Conservation (phyloP, 2,113 vertebrate genomes). For the Meleagris gallopavo region DNA sequence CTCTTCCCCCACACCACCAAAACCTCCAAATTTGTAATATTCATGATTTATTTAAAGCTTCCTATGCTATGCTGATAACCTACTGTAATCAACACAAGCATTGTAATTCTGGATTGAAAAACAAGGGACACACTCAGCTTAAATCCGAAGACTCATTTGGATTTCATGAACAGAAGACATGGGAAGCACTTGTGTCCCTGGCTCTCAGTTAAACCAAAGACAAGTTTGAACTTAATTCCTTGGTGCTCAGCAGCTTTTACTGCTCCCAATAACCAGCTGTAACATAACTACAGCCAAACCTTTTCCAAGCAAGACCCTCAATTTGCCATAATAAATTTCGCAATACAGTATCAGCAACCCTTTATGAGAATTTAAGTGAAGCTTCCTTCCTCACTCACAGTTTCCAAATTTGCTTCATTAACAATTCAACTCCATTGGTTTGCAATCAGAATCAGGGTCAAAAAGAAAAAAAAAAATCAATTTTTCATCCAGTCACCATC, state of each 20-base stretch:
- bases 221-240: neutral
- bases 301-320: neutral
- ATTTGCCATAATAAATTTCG: neutral
- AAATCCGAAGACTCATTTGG: neutral
- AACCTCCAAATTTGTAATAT: neutral
- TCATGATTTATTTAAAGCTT: neutral
- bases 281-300: neutral
- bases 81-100: neutral
- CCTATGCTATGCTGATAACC: neutral
- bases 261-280: neutral
- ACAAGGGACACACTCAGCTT: neutral
- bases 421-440: neutral
- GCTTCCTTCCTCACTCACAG: neutral
- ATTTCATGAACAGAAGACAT: neutral
- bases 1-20: neutral
- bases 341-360: neutral
- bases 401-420: neutral
- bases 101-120: neutral
- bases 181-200: neutral
- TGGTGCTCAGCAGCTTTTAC: neutral
- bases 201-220: neutral
- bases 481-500: neutral
- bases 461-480: neutral
- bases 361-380: neutral
- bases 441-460: neutral